Evolutionary conservation across 1,140 invertebrate species (phyloP).

Genomic region (Achroia grisella): DNA sequence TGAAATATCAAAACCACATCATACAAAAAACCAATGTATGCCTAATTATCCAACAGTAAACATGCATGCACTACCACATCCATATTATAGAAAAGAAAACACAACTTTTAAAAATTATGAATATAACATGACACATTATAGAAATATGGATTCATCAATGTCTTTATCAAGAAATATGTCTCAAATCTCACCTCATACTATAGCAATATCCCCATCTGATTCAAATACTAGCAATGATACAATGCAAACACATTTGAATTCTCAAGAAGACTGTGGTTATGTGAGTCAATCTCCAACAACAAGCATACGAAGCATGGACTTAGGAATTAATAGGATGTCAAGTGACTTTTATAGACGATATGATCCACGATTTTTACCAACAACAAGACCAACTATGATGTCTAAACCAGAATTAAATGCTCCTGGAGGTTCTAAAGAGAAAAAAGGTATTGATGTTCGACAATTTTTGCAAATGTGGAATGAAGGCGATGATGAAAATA

Average conservation of each 20-base stretch:
- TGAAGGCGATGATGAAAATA: slow-evolving; percentile 66
- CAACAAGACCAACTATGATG: slow-evolving; percentile 22
- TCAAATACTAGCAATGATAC: slow-evolving; percentile 63
- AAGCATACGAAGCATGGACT: slow-evolving; percentile 63
- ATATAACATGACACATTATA: slow-evolving; percentile 36
- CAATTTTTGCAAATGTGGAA: slow-evolving; percentile 72
- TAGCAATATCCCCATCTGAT: slow-evolving; percentile 63
- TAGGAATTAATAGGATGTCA: slow-evolving; percentile 30
- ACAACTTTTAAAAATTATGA: slow-evolving; percentile 45
- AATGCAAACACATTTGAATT: slow-evolving; percentile 33
- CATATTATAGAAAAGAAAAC: slow-evolving; percentile 56
- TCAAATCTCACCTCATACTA: slow-evolving; percentile 58
- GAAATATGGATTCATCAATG: slow-evolving; percentile 37
- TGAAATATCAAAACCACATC: slow-evolving; percentile 35
- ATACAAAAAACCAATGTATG: slow-evolving; percentile 37
- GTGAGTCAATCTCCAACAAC: slow-evolving; percentile 63
- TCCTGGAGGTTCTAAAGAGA: slow-evolving; percentile 33
- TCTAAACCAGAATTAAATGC: slow-evolving; percentile 17
- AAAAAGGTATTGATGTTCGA: slow-evolving; percentile 60
- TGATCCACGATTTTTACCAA: slow-evolving; percentile 28
- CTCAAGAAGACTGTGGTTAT: slow-evolving; percentile 69
- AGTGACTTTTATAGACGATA: slow-evolving; percentile 45
- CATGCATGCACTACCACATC: slow-evolving; percentile 39
- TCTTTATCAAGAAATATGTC: slow-evolving; percentile 41
- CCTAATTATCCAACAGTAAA: slow-evolving; percentile 36